Base-by-base conservation (phyloP, 2,888 invertebrate species). In the Orchestes rusci region DNA sequence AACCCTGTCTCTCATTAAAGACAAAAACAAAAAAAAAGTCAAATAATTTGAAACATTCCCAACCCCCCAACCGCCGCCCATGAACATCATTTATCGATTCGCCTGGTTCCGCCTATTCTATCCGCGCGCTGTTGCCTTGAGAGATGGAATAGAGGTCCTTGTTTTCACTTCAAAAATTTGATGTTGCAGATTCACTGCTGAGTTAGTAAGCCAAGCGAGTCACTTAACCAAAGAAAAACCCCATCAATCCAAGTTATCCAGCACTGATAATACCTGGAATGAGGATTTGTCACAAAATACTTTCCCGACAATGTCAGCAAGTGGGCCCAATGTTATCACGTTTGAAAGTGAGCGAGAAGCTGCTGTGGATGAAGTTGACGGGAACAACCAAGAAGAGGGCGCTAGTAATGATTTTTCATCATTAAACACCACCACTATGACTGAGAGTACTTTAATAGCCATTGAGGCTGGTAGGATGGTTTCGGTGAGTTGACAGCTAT, bases 281-380 rank as follows among this genome's bases (percentile, higher is more conserved):
- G 87, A 88, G 42, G 82, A 85, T 63, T 80, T 82, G 1, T 80
- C 80, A 39, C 83, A 83, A 0, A 84, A 85, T 62, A 84, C 87
- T 0, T 87, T 87, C 64, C 88, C 88, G 0, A 87, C 84, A 37
- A 78, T 88, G 41, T 86, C 86, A 53, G 78, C 83, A 20, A 82
- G 84, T 23, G 80, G 80, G 0, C 87, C 85, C 1, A 70, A 82
- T 57, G 74, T 82, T 2, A 75, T 78, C 0, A 84, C 86, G 0
- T 76, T 84, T 46, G 75, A 75, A 42, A 23, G 17, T 16, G 32
- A 27, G 7, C 20, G 12, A 17, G 17, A 29, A 16, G 19, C 27
- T 19, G 19, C 20, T 15, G 20, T 29, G 10, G 45, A 49, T 64
- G 54, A 17, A 17, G 45, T 41, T 27, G 50, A 48, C 18, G 35